Evolutionary conservation across 2,888 invertebrate genomes (phyloP).

Genomic region (Scaptomyza tumidula): DNA sequence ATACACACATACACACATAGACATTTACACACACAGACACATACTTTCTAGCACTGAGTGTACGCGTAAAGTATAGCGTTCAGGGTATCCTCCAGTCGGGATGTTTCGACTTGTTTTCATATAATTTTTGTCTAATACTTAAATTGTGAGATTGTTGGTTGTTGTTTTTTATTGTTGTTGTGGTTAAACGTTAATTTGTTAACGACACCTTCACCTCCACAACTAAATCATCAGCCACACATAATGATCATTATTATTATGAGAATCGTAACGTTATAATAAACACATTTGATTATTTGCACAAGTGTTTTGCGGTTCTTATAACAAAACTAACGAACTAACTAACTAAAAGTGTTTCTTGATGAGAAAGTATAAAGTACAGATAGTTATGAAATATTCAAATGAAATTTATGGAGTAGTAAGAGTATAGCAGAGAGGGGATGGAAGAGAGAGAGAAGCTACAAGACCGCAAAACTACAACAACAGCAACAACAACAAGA

Average conservation of each 20-base stretch:
- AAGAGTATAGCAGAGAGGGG: too few species aligned
- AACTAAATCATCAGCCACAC: constrained; percentile 2
- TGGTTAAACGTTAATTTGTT: constrained; percentile 12
- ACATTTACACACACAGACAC: too few species aligned
- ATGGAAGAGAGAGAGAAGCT: neutral
- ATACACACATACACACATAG: too few species aligned
- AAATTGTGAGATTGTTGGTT: constrained; percentile 1
- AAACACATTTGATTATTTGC: constrained; percentile 40
- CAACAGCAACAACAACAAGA: constrained; percentile 14
- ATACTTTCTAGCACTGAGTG: too few species aligned
- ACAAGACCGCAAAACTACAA: constrained; percentile 43
- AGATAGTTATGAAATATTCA: constrained; percentile 24
- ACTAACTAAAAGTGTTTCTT: constrained; percentile 17
- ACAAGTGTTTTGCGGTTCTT: constrained; percentile 50
- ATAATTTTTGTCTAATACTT: neutral
- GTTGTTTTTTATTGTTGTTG: constrained; percentile 15
- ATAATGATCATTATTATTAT: constrained; percentile 19
- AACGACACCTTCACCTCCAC: constrained; percentile 5
- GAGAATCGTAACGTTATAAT: constrained; percentile 22
- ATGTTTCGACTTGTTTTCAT: too few species aligned
- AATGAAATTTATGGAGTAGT: neutral
- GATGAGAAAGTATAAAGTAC: constrained; percentile 31
- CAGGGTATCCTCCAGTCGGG: too few species aligned
- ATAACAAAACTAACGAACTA: neutral
- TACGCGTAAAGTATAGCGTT: too few species aligned